Evolutionary conservation across 2,113 vertebrate species (phyloP).

Genomic region (Thunnus thynnus): DNA sequence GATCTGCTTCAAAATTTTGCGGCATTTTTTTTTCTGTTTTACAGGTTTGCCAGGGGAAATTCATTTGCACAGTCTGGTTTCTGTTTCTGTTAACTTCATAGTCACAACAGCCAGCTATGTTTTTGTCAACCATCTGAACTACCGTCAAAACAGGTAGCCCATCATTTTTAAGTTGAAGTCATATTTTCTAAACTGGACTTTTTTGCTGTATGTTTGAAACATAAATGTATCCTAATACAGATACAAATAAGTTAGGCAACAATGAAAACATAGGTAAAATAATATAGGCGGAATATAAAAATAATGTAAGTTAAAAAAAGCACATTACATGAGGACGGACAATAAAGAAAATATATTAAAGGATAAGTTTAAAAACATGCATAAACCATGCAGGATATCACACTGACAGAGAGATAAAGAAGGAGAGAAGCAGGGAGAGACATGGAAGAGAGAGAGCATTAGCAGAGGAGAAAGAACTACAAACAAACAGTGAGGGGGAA

Average conservation of each 20-base stretch:
- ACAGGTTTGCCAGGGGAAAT: slow-evolving; percentile 54
- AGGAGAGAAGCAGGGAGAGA: slow-evolving; percentile 16
- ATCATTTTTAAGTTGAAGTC: slow-evolving; percentile 23
- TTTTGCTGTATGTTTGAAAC: slow-evolving; percentile 6
- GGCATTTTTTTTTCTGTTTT: slow-evolving; percentile 37
- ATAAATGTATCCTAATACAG: not conserved
- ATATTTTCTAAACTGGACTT: not conserved
- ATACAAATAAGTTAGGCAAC: not conserved
- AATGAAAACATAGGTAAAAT: too few species aligned
- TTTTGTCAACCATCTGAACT: slow-evolving; percentile 47
- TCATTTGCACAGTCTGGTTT: slow-evolving; percentile 54
- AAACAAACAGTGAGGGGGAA: slow-evolving; percentile 65
- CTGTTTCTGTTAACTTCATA: slow-evolving; percentile 44
- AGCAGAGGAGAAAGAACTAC: slow-evolving; percentile 66
- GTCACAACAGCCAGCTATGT: slow-evolving; percentile 11
- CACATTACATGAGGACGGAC: not conserved
- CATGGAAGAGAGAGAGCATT: slow-evolving; percentile 19
- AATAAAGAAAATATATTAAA: not conserved
- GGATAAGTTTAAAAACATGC: slow-evolving; percentile 13
- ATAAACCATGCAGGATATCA: slow-evolving; percentile 19
- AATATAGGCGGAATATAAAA: too few species aligned
- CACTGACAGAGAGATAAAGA: slow-evolving; percentile 46
- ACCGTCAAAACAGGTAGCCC: slow-evolving; percentile 38
- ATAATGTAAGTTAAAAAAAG: too few species aligned
- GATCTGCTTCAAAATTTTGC: slow-evolving; percentile 59